Conservation (phyloP, 2,888 invertebrate species). For the Cephonodes hylas region DNA sequence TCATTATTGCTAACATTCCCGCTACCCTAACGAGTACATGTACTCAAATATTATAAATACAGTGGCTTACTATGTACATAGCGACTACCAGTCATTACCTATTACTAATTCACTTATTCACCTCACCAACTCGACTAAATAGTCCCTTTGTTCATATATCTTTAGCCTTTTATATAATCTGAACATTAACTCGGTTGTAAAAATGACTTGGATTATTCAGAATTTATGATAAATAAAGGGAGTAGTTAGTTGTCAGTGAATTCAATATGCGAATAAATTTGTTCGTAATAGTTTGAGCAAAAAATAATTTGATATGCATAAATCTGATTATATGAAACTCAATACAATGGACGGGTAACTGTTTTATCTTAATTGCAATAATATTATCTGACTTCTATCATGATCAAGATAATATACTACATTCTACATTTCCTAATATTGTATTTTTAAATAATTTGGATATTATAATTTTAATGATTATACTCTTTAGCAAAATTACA, state of each 20-base stretch:
- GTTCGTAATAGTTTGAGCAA: constrained; percentile 42
- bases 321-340: not conserved
- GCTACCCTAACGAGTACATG: constrained; percentile 58
- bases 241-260: too few relatives aligned
- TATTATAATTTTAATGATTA: too few relatives aligned
- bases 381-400: too few relatives aligned
- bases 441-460: too few relatives aligned
- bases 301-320: constrained; percentile 23
- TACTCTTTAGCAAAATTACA: too few relatives aligned
- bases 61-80: constrained; percentile 74
- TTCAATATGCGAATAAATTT: constrained; percentile 19
- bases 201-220: too few relatives aligned
- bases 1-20: constrained; percentile 77
- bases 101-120: constrained; percentile 20
- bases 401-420: too few relatives aligned
- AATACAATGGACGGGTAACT: not conserved
- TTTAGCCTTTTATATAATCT: not conserved
- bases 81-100: constrained; percentile 71
- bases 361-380: not conserved
- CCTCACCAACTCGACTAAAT: not conserved
- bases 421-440: too few relatives aligned
- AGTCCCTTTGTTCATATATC: not conserved
- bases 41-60: constrained; percentile 65
- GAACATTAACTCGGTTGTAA: not conserved
- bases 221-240: too few relatives aligned